Conservation (phyloP, 2,113 vertebrate species). For the Percopsis transmontana region DNA sequence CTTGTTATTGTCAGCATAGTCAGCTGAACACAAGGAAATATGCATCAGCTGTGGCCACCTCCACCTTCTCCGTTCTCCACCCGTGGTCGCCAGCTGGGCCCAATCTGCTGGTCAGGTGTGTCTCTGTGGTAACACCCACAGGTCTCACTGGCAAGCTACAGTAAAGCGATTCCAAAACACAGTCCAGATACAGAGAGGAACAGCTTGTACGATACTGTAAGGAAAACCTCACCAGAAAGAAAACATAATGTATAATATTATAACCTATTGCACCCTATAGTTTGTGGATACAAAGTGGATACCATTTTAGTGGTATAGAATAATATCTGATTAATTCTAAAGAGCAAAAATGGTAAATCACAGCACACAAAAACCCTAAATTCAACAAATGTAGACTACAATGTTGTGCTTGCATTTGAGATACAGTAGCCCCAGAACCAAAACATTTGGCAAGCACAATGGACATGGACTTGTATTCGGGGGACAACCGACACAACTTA, state of each 20-base stretch:
- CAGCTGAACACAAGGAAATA: slow-evolving; percentile 15
- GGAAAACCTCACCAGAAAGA: background rate
- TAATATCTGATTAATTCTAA: no score
- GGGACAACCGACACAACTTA: no score
- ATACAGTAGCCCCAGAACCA: background rate
- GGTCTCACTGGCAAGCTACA: slow-evolving; percentile 49
- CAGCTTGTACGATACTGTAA: slow-evolving; percentile 11
- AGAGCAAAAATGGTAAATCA: no score
- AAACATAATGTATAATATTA: background rate
- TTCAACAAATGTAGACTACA: background rate
- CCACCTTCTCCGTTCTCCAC: slow-evolving; percentile 34
- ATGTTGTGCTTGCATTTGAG: background rate
- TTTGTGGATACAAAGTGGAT: no score
- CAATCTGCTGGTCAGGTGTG: slow-evolving; percentile 74
- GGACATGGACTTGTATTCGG: background rate
- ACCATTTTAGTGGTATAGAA: no score
- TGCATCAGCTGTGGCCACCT: slow-evolving; percentile 29
- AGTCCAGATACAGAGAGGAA: slow-evolving; percentile 27
- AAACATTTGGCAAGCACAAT: background rate
- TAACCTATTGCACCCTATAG: no score
- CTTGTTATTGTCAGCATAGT: slow-evolving; percentile 2
- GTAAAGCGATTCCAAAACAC: slow-evolving; percentile 37
- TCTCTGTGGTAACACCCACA: slow-evolving; percentile 49
- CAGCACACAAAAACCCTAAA: no score
- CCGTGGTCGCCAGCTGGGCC: slow-evolving; percentile 61